Evolutionary conservation across 1,140 invertebrate species (phyloP), one percentile per base, ranked within the genome.

Genomic region (Monochamus saltuarius): DNA sequence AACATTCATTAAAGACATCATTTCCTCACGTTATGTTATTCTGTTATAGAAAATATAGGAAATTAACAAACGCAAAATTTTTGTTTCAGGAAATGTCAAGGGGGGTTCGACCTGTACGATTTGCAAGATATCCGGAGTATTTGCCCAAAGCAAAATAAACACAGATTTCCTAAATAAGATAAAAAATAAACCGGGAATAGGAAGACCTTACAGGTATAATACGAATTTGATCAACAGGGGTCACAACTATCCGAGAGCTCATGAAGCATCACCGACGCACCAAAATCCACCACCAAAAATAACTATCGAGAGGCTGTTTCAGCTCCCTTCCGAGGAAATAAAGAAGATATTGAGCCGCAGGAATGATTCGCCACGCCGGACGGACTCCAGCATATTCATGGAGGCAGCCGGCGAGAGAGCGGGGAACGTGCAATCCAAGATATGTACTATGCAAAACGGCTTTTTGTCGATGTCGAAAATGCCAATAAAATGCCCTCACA

Each of bases 401-500:
- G 34, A 17, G 22, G 19, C 14, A 46, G 10, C 46, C 38, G 10
- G 49, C 10, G 7, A 62, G 29, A 19, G 49, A 53, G 4, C 34
- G 17, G 36, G 13, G 16, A 46, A 43, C n/a, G n/a, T 16, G 34
- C 42, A 39, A 56, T 36, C 42, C 17, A 57, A 49, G 19, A 45
- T 61, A 19, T 2, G 38, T 2, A 35, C 16, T 36, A 49, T 38
- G 16, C 19, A 36, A 22, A 29, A 46, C 53, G 50, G 9, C 51
- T 11, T 34, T 35, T 60, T 52, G 10, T 14, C 49, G 11, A 55
- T 43, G 8, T 70, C 70, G 7, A 66, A 66, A 58, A 67, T 69
- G 36, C 73, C 73, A 6, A 51, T 75, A 13, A 62, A 59, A 34
- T 75, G 73, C 47, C 72, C 70, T 7, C 72, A 75, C 45, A 66